phyloP scores from a whole-genome alignment of 2,797 vertebrate genomes.

The Poeciliopsis paucimaculata region DNA sequence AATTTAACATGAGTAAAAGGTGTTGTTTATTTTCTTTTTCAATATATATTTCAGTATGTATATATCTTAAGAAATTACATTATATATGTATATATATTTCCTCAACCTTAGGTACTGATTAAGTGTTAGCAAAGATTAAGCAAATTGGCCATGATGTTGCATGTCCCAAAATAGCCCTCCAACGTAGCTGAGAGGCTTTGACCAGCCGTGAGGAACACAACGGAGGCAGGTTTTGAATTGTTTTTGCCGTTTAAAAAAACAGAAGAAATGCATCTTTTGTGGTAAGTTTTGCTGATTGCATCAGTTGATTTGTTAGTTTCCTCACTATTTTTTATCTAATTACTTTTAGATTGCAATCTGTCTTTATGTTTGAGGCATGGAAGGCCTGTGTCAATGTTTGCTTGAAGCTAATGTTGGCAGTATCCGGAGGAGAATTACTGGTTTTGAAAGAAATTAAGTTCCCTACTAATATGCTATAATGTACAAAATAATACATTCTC shows the following conservation, averaged over 20 bases:
- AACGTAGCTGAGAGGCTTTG: conserved; percentile 77
- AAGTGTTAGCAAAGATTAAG: conserved; percentile 89
- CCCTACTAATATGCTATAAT: background rate
- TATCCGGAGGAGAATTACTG: background rate
- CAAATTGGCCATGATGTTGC: conserved; percentile 86
- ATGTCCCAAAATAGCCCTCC: conserved; percentile 78
- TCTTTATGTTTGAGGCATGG: conserved; percentile 9
- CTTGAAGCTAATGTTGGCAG: conserved; percentile 19
- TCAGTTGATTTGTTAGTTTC: conserved; percentile 12
- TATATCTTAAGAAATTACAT: too few relatives aligned
- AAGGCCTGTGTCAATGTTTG: conserved; percentile 2
- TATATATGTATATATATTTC: conserved; percentile 6
- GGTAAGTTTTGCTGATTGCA: conserved; percentile 68
- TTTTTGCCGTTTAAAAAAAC: conserved; percentile 39
- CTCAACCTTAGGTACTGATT: conserved; percentile 76
- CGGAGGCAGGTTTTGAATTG: conserved; percentile 46
- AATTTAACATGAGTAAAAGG: background rate
- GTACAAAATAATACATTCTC: background rate
- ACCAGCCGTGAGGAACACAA: conserved; percentile 46
- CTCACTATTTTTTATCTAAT: conserved; percentile 2
- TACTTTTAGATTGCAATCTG: conserved; percentile 11
- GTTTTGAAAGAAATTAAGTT: background rate
- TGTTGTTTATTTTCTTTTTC: background rate
- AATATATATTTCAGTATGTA: too few relatives aligned
- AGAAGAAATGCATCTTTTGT: conserved; percentile 69